Base-by-base conservation (phyloP, 2,888 invertebrate genomes). In the Rotaria magnacalcarata region DNA sequence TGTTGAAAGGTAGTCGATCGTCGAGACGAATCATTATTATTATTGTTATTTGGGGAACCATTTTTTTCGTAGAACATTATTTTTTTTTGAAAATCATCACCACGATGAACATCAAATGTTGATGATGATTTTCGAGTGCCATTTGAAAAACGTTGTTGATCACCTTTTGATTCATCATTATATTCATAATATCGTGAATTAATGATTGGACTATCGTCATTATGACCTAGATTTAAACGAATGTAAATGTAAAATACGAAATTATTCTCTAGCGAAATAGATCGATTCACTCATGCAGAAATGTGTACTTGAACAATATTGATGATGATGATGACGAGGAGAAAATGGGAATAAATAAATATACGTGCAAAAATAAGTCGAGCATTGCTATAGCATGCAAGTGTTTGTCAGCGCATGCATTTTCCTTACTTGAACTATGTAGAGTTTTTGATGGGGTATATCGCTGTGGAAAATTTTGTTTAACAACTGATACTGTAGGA, bases 71-170 rank as follows among this genome's bases (percentile, higher is more conserved):
- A 80, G 14, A 80, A 80, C 24, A 80, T 24, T 47, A 47, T 7
- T n/a, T 80, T 80, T 80, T 80, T 80, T n/a, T 8, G 10, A 10
- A 80, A 80, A 14, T 80, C 80, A 14, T 80, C 80, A 24, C 80
- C 80, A 47, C 80, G 47, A 41, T 80, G 80, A 80, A 41, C 10
- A 34, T 67, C 34, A 67, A 67, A 67, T 67, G 67, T 34, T 34
- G 67, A 67, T 41, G 14, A 67, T 34, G 67, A 67, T 67, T 34
- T 34, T 34, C 34, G 16, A 19, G 16, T 14, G 7, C 34, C 67
- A 19, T 67, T 67, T 19, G 19, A 34, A 34, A 67, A 67, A 6
- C 34, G 34, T 5, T 67, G 67, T 34, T 34, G 67, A 67, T 34
- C 67, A 67, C 16, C 14, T 14, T 41, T 67, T 34, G 19, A 27